Percentiles rank a stretch among this genome's conserved stretches.
phyloP scores from a whole-genome alignment of 2,797 vertebrate species.

The Cryptoblepharus egeriae region DNA sequence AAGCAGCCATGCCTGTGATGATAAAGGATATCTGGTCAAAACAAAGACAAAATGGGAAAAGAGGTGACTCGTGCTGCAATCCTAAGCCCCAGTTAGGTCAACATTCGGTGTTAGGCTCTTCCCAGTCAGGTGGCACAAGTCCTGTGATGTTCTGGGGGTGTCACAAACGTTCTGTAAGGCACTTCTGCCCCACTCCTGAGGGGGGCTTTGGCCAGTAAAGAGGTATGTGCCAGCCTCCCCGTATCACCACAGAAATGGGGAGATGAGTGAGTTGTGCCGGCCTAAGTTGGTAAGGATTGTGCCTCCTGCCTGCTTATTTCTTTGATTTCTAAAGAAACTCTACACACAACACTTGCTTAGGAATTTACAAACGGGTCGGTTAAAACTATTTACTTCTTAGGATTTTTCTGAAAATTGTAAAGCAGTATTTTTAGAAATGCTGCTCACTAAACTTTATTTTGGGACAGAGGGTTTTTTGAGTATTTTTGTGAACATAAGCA shows the following conservation, averaged over 20 bases:
- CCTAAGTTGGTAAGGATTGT: too few species aligned
- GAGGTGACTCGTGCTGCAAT: constrained; percentile 8
- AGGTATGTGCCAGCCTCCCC: too few species aligned
- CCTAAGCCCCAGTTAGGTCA: too few species aligned
- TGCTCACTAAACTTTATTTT: constrained; percentile 28
- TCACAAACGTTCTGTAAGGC: too few species aligned
- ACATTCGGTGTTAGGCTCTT: too few species aligned
- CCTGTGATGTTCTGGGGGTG: too few species aligned
- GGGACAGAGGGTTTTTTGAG: constrained; percentile 6
- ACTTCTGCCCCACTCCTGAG: too few species aligned
- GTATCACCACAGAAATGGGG: too few species aligned
- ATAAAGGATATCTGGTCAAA: neutral
- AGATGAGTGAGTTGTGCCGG: too few species aligned
- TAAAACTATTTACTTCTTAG: neutral
- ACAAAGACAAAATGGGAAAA: neutral
- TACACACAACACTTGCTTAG: neutral
- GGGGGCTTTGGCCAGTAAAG: too few species aligned
- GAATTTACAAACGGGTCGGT: neutral
- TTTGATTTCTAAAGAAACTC: neutral
- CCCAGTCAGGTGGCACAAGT: too few species aligned
- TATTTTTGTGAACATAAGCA: neutral
- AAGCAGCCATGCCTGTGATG: neutral
- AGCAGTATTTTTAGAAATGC: neutral
- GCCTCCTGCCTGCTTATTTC: neutral
- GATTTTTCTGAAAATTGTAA: constrained; percentile 8